Conservation (phyloP, 2,113 vertebrate species). For the Candoia aspera region DNA sequence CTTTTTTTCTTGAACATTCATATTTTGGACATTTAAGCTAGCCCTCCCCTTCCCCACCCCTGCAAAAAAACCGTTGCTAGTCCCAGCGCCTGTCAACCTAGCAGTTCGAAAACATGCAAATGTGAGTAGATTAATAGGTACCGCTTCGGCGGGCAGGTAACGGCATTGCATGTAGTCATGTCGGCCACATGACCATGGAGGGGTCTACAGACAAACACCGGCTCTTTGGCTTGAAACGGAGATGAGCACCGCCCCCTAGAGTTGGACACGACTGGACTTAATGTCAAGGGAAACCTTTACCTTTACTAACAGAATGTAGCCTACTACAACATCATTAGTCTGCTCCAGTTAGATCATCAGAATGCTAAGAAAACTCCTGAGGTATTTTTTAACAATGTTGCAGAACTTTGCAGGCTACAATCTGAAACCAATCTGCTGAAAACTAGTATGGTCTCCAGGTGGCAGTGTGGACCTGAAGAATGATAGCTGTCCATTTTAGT, state of each 20-base stretch:
- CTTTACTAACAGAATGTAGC: neutral
- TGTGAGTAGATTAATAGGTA: too few species aligned
- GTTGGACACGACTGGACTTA: too few species aligned
- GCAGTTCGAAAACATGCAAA: too few species aligned
- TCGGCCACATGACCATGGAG: too few species aligned
- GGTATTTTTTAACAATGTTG: neutral
- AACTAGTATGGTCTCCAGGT: slow-evolving; percentile 50
- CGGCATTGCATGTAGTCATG: too few species aligned
- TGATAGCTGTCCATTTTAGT: neutral
- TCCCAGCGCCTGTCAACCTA: too few species aligned
- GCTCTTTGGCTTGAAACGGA: too few species aligned
- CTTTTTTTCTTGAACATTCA: neutral
- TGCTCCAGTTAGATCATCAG: neutral
- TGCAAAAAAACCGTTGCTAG: too few species aligned
- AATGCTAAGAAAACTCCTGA: neutral
- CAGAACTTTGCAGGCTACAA: neutral
- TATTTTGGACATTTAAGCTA: neutral
- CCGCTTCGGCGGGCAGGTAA: too few species aligned
- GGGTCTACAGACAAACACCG: too few species aligned
- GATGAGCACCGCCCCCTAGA: too few species aligned
- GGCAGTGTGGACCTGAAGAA: slow-evolving; percentile 53
- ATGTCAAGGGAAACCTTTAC: too few species aligned
- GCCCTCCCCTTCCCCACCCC: neutral
- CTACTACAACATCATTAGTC: neutral
- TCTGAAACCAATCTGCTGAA: neutral